These are phyloP conservation scores for Paratrypauchen microcephalus DNA, from an alignment of 2,797 vertebrate species.

Conservation along the genomic window DNA sequence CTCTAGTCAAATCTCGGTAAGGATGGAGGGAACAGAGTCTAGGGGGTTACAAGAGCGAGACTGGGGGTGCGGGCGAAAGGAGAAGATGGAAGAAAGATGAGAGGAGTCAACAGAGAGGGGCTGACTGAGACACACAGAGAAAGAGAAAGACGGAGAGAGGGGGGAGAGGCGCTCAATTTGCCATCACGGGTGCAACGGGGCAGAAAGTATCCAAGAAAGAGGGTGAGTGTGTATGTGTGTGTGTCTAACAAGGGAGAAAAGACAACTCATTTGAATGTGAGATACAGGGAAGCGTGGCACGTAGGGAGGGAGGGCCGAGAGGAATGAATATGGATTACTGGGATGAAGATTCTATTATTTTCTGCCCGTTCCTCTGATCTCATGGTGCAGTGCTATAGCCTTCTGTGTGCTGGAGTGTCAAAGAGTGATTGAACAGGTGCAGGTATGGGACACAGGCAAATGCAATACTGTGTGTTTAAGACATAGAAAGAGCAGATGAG, in stretches of 20 bases:
- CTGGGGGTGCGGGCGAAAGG: constrained; percentile 28
- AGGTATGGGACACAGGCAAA: constrained; percentile 60
- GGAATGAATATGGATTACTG: constrained; percentile 99
- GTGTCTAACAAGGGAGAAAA: constrained; percentile 81
- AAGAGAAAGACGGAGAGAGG: constrained; percentile 16
- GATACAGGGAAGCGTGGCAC: constrained; percentile 84
- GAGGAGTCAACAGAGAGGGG: constrained; percentile 71
- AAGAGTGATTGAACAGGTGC: constrained; percentile 64
- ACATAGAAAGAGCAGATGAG: constrained; percentile 13
- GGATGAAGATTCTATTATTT: constrained; percentile 99
- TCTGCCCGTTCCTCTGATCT: constrained; percentile 97
- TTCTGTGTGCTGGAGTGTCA: constrained; percentile 79
- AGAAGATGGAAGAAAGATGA: constrained; percentile 77
- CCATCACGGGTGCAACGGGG: constrained; percentile 83
- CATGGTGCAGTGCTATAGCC: constrained; percentile 84
- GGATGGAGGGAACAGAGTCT: constrained; percentile 52
- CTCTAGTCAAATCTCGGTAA: constrained; percentile 54
- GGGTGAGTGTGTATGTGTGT: constrained; percentile 61
- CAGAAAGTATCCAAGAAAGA: constrained; percentile 82
- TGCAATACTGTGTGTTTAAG: constrained; percentile 29
- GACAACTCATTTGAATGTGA: constrained; percentile 93
- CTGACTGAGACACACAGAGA: constrained; percentile 42
- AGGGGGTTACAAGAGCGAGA: constrained; percentile 51
- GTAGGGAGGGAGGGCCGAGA: constrained; percentile 80
- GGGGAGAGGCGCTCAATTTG: constrained; percentile 83